A percentile compares a stretch with the other conserved stretches of the same genome.
These are phyloP conservation scores for Nerophis ophidion DNA, from an alignment of 2,113 vertebrate genomes.

Conservation along the genomic window DNA sequence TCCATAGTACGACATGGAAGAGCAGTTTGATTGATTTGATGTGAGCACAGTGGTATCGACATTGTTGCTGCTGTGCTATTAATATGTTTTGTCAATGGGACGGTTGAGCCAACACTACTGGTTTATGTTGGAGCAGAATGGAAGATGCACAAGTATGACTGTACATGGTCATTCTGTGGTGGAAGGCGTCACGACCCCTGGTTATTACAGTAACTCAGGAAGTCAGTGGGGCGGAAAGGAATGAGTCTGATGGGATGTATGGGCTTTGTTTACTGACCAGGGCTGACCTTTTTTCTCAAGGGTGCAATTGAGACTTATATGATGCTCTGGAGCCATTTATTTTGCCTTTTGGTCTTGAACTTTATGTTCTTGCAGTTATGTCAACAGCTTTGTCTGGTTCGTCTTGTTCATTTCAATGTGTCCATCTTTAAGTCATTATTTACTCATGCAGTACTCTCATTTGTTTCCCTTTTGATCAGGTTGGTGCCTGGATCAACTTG, in stretches of 20 bases:
- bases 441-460: conserved; percentile 16
- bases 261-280: conserved; percentile 15
- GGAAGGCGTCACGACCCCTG: conserved; percentile 24
- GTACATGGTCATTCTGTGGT: conserved; percentile 30
- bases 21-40: conserved; percentile 3
- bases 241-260: conserved; percentile 35
- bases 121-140: conserved; percentile 15
- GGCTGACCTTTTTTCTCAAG: conserved; percentile 27
- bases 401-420: background rate
- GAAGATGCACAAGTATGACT: conserved; percentile 14
- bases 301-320: background rate
- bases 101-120: conserved; percentile 11
- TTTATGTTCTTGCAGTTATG: no score
- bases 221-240: conserved; percentile 49
- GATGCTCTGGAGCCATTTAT: conserved; percentile 2
- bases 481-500: background rate
- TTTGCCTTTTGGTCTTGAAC: conserved; percentile 4
- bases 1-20: conserved; percentile 9
- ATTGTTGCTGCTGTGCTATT: conserved; percentile 22
- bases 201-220: conserved; percentile 30
- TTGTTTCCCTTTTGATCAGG: no score
- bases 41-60: conserved; percentile 27
- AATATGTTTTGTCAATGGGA: conserved; percentile 33
- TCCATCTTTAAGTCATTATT: background rate
- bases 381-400: conserved; percentile 3